These are phyloP conservation scores for Sylvilagus floridanus DNA, from an alignment of 2,797 vertebrate species.

Conservation along the genomic window DNA sequence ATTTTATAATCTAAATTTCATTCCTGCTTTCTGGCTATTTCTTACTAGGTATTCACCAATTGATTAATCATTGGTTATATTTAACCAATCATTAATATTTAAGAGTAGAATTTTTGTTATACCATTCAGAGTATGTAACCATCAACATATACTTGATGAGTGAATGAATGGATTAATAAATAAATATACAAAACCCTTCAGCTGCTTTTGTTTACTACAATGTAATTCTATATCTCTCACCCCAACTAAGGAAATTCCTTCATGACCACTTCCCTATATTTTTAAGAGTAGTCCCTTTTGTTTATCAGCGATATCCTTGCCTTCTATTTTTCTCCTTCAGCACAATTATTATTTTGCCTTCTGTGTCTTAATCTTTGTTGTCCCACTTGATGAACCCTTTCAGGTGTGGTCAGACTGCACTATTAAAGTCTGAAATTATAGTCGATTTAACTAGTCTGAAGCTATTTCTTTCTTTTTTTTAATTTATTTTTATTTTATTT, in stretches of 20 bases:
- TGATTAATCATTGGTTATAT: slow-evolving; percentile 24
- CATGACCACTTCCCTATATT: neutral
- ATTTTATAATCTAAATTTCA: slow-evolving; percentile 15
- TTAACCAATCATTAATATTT: slow-evolving; percentile 1
- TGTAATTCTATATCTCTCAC: neutral
- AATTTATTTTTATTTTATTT: too few species aligned
- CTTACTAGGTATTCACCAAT: slow-evolving; percentile 6
- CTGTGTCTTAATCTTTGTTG: slow-evolving; percentile 17
- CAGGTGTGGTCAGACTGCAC: neutral
- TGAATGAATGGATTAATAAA: neutral
- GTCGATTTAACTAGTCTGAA: neutral
- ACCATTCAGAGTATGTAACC: neutral
- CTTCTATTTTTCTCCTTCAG: neutral
- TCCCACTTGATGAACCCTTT: neutral
- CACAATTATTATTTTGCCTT: neutral
- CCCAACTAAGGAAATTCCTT: neutral
- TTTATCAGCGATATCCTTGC: neutral
- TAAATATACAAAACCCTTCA: slow-evolving; percentile 20
- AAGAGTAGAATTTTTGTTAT: neutral
- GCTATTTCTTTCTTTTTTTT: neutral
- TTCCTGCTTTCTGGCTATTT: neutral
- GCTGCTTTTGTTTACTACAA: slow-evolving; percentile 33
- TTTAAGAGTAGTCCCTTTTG: neutral
- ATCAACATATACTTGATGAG: slow-evolving; percentile 28
- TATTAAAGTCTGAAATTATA: slow-evolving; percentile 11